These are phyloP conservation scores for Spatulosminthurus flaviceps DNA, from an alignment of 2,888 invertebrate genomes.

Conservation along the genomic window DNA sequence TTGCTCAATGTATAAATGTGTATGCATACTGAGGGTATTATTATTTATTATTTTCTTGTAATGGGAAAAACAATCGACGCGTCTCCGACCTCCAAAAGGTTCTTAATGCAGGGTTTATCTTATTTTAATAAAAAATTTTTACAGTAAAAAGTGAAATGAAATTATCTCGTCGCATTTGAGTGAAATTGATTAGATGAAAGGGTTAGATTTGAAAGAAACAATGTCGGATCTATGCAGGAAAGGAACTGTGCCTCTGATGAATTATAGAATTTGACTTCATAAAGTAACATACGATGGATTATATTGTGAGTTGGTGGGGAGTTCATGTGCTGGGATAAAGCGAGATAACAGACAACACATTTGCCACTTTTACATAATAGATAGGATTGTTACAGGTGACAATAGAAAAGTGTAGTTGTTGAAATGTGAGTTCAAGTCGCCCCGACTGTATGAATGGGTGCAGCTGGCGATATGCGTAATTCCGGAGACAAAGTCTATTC, in stretches of 20 bases:
- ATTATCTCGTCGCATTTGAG: no score
- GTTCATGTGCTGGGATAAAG: conserved; percentile 24
- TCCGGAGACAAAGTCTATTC: conserved; percentile 54
- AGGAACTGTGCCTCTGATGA: background rate
- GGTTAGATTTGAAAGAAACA: no score
- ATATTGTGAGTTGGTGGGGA: conserved; percentile 32
- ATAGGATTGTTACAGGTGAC: conserved; percentile 46
- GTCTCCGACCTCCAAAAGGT: conserved; percentile 6
- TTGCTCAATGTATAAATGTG: no score
- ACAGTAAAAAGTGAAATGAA: no score
- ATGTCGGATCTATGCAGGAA: background rate
- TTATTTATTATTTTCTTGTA: background rate
- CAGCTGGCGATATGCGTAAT: conserved; percentile 52
- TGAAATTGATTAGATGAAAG: no score
- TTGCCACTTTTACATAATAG: conserved; percentile 39
- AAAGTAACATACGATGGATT: conserved; percentile 28
- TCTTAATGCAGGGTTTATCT: conserved; percentile 8
- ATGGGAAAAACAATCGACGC: background rate
- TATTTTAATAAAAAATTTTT: background rate
- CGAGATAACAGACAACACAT: conserved; percentile 44
- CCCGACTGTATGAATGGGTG: conserved; percentile 41
- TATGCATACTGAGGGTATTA: no score
- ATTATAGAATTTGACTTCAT: conserved; percentile 14
- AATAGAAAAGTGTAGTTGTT: conserved; percentile 45
- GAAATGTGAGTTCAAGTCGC: conserved; percentile 49